Evolutionary conservation across 2,113 vertebrate species (phyloP), one percentile per base, ranked within the genome.

Genomic region (Hemicordylus capensis): DNA sequence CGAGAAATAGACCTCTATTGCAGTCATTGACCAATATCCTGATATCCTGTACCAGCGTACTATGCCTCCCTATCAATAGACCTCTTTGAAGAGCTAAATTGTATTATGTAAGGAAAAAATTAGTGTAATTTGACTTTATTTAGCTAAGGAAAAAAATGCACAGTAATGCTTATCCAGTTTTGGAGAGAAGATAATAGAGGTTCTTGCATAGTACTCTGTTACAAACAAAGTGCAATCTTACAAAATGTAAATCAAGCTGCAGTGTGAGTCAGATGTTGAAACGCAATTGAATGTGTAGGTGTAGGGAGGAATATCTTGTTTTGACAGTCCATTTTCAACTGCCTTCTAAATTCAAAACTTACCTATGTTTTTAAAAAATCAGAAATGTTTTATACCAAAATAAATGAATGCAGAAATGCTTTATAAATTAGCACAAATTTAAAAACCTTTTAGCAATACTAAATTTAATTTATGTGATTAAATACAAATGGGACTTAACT

Each of bases 291-390:
- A 58, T 0, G 0, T 31, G 56, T 20, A 78, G 67, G 31, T 80
- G 31, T 81, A 73, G 56, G 37, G 76, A 63, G 72, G 72, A 85
- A 77, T 54, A 80, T n/a, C 67, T 74, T 88, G 83, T 88, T 84
- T 51, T 88, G 81, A 66, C 66, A 81, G 63, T 84, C 88, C 19
- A 69, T 67, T 85, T 46, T 26, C 3, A 77, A 6, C 58, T 70
- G 59, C 42, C 89, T 81, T 72, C 69, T 87, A 89, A 84, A 74
- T 81, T 9, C n/a, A 64, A 20, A 72, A 72, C 24, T 44, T 70
- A 26, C 1, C 19, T 70, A 15, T 0, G 15, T 0, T 0, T 73
- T 75, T 37, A 72, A 12, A 78, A 83, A 78, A 69, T 31, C 19
- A 73, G 28, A 39, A 72, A 17, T 42, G 63, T 80, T 76, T 89